phyloP scores from a whole-genome alignment of 2,113 vertebrate species.

The Zosterops borbonicus region DNA sequence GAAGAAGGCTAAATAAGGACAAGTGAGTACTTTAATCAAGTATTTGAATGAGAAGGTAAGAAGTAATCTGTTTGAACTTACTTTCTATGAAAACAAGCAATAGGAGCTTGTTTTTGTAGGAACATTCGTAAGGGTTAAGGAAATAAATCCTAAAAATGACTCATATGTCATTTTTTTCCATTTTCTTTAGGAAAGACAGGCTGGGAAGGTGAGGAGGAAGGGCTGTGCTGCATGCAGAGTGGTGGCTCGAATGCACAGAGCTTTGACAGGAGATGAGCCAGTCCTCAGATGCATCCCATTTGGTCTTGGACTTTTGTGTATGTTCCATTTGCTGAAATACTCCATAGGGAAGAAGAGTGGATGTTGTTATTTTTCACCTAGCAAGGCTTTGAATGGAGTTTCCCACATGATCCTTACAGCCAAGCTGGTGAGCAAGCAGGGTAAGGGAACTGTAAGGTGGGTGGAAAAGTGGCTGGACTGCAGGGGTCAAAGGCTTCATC shows the following conservation, averaged over 20 bases:
- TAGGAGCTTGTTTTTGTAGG: neutral
- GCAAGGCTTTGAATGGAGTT: neutral
- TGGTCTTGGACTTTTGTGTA: neutral
- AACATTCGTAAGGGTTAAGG: neutral
- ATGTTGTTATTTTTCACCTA: neutral
- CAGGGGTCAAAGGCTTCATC: neutral
- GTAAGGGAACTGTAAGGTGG: neutral
- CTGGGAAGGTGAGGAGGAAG: neutral
- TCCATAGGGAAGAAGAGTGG: neutral
- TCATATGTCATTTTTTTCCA: neutral
- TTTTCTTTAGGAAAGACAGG: neutral
- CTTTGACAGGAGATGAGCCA: neutral
- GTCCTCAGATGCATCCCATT: neutral
- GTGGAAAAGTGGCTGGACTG: neutral
- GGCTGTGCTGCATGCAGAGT: neutral
- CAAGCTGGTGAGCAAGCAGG: neutral
- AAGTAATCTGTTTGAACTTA: conserved; percentile 7
- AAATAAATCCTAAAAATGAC: neutral
- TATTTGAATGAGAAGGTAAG: neutral
- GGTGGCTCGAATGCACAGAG: neutral
- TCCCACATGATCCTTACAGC: neutral
- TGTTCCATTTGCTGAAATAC: neutral
- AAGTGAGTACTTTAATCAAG: neutral
- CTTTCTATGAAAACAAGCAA: conserved; percentile 12
- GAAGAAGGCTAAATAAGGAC: neutral